Base-by-base conservation (phyloP, 2,113 vertebrate species). In the Mustela nigripes region DNA sequence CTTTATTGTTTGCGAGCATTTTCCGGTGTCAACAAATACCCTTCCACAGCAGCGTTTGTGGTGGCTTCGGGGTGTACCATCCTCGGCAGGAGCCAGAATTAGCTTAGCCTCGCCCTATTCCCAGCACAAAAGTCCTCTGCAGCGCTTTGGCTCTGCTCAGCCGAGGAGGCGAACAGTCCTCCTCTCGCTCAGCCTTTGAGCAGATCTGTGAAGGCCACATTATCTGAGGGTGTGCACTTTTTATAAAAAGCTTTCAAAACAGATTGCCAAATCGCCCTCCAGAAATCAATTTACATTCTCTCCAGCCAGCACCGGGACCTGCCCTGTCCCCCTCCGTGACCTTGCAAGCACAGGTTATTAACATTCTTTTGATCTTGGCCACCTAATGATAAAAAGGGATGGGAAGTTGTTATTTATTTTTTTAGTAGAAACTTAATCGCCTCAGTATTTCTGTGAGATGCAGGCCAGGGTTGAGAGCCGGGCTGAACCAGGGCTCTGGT, bases 1-100 rank as follows among this genome's bases (percentile, higher is more conserved):
- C 21, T 45, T 48, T 48, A 48, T 48, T 31, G 15, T 78, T 48
- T 60, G 2, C 16, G 9, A 95, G 56, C 76, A 80, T 81, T 94
- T 96, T 78, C 81, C 71, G 26, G 0, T 76, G 92, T 80, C 96
- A 92, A 24, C 85, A 97, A 48, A 73, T 89, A 62, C 1, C 86
- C 45, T 83, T 87, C 92, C 69, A 60, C 8, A 7, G 26, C 50
- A 4, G 0, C 8, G 15, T 45, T 48, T 86, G 82, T 82, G 48
- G 56, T 71, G 92, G 87, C 74, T 84, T 76, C 12, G 0, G 76
- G 80, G 94, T 92, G 0, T 89, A 39, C 73, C 42, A 7, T 42
- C 33, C 4, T 36, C 1, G 78, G 48, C 33, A 48, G 31, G 90
- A 81, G 89, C 78, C 65, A 18, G 60, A 50, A 76, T 63, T 82